A percentile compares a stretch with the other conserved stretches of the same genome.
phyloP scores from a whole-genome alignment of 2,113 vertebrate genomes.

The Raphicerus campestris region DNA sequence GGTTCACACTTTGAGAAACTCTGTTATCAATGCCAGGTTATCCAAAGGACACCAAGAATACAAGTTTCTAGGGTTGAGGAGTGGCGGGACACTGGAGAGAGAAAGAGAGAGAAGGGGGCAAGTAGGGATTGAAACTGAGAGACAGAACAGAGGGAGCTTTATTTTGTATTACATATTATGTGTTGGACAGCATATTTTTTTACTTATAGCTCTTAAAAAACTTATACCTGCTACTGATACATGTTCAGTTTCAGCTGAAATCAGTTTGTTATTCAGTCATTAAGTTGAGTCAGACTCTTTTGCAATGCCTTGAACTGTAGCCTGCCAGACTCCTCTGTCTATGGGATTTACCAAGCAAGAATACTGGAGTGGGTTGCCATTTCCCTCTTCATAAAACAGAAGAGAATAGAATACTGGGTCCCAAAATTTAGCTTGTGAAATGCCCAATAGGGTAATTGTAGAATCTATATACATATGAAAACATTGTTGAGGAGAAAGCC shows the following conservation, averaged over 20 bases:
- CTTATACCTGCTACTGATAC: not conserved
- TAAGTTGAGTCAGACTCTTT: not conserved
- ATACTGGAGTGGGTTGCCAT: not conserved
- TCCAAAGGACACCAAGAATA: not conserved
- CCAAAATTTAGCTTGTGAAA: not conserved
- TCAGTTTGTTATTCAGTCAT: not conserved
- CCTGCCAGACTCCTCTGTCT: not conserved
- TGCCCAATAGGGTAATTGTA: not conserved
- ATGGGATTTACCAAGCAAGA: not conserved
- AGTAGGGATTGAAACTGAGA: not conserved
- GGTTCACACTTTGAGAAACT: not conserved
- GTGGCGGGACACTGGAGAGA: not conserved
- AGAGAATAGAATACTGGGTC: not conserved
- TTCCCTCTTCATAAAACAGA: not conserved
- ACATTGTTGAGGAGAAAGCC: not conserved
- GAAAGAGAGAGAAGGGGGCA: not conserved
- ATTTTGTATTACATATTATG: not conserved
- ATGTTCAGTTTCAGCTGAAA: not conserved
- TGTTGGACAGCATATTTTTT: not conserved
- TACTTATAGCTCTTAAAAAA: not conserved
- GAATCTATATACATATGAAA: not conserved
- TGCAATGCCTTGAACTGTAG: not conserved
- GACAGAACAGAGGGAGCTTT: not conserved
- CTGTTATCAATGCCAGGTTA: not conserved
- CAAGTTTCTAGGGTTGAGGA: not conserved